Percentiles rank a stretch among this genome's conserved stretches.
Evolutionary conservation across 1,140 invertebrate genomes (phyloP).

Genomic region (Pogonomyrmex barbatus): DNA sequence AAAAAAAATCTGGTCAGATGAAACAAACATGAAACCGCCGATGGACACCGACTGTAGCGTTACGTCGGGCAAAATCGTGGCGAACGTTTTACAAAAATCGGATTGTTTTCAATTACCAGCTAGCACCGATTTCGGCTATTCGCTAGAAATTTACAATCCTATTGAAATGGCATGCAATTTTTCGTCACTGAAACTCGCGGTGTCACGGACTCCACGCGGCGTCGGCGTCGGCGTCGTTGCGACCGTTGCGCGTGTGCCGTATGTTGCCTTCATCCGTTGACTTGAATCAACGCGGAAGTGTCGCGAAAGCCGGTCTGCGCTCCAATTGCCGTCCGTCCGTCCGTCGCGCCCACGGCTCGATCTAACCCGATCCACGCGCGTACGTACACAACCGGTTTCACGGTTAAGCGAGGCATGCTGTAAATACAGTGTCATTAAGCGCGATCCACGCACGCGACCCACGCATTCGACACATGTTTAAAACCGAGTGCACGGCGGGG

Average conservation of each 20-base stretch:
- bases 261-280: constrained; percentile 44
- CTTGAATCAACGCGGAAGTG: constrained; percentile 69
- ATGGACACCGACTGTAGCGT: background rate
- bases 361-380: constrained; percentile 52
- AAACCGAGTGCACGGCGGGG: background rate
- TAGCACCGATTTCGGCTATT: background rate
- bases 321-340: constrained; percentile 61
- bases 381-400: constrained; percentile 52
- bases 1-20: constrained; percentile 20
- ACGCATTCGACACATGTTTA: constrained; percentile 40
- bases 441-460: constrained; percentile 10
- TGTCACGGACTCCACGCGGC: background rate
- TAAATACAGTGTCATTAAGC: constrained; percentile 63
- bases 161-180: constrained; percentile 33
- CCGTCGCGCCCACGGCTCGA: constrained; percentile 59
- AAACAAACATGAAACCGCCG: constrained; percentile 18
- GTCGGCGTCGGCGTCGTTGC: constrained; percentile 27
- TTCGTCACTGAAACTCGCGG: constrained; percentile 10
- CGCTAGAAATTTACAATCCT: constrained; percentile 25
- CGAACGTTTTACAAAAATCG: constrained; percentile 46
- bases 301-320: constrained; percentile 55
- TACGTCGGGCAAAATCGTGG: background rate
- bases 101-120: constrained; percentile 48
- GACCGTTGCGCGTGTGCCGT: background rate
- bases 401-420: constrained; percentile 58